Percentiles rank a stretch among this genome's conserved stretches.
phyloP scores from a whole-genome alignment of 1,140 invertebrate genomes.

The Eurosta solidaginis region DNA sequence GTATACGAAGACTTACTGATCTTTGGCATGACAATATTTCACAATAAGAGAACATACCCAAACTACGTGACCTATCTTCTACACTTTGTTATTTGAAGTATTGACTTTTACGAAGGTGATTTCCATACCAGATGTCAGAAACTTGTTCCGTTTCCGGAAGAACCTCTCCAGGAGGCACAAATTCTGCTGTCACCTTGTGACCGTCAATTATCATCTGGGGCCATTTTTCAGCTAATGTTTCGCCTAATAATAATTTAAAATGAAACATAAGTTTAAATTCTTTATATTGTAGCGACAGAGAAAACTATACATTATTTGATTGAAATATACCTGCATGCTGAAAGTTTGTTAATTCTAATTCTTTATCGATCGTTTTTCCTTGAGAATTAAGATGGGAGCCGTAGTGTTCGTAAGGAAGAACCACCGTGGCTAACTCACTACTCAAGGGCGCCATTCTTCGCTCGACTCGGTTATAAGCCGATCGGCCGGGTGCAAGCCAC shows the following conservation, averaged over 20 bases:
- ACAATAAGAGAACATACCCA: no score
- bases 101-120: no score
- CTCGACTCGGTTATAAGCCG: slow-evolving; percentile 47
- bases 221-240: neutral
- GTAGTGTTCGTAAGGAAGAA: slow-evolving; percentile 46
- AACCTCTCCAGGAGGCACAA: neutral
- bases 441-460: slow-evolving; percentile 48
- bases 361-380: no score
- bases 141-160: neutral
- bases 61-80: no score
- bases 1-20: no score
- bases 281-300: neutral
- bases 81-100: no score
- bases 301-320: neutral
- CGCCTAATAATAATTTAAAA: neutral
- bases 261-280: neutral
- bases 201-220: neutral
- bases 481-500: slow-evolving; percentile 49
- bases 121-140: no score
- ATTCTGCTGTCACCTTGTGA: neutral
- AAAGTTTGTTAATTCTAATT: slow-evolving; percentile 53
- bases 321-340: no score
- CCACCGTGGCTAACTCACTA: slow-evolving; percentile 43
- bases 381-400: slow-evolving; percentile 48
- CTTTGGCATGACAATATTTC: no score